A percentile compares a stretch with the other conserved stretches of the same genome.
phyloP scores from a whole-genome alignment of 2,888 invertebrate genomes.

The Peribatodes rhomboidaria region DNA sequence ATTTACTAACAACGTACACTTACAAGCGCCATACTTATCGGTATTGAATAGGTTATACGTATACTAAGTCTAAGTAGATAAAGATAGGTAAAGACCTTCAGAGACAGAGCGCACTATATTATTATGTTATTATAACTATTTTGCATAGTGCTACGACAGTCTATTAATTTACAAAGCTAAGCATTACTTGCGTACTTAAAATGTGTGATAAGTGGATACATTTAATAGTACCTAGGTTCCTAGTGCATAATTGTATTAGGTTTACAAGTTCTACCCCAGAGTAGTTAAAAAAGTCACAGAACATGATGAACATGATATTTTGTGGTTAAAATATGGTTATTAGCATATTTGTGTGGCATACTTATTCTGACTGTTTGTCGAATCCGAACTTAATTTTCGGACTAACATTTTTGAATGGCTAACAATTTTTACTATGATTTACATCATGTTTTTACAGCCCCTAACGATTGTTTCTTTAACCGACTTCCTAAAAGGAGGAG shows the following conservation, averaged over 20 bases:
- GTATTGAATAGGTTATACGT: not conserved
- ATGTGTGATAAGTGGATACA: not conserved
- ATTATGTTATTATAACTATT: constrained; percentile 8
- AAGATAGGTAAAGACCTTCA: not conserved
- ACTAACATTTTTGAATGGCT: not conserved
- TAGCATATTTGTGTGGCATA: too few species aligned
- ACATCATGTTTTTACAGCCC: too few species aligned
- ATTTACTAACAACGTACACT: too few species aligned
- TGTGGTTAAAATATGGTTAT: too few species aligned
- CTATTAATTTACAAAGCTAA: constrained; percentile 7
- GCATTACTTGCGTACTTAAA: not conserved
- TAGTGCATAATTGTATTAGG: constrained; percentile 9
- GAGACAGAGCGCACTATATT: too few species aligned
- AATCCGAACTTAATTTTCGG: not conserved
- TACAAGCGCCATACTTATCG: too few species aligned
- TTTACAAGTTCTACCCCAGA: not conserved
- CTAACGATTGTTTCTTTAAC: too few species aligned
- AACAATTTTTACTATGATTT: too few species aligned
- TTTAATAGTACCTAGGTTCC: not conserved
- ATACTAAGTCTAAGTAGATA: not conserved
- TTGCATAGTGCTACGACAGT: not conserved
- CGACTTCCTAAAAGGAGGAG: too few species aligned
- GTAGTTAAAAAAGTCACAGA: not conserved
- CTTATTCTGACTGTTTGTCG: not conserved
- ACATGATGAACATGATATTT: too few species aligned